These are phyloP conservation scores for Xenopus borealis DNA, from an alignment of 2,113 vertebrate species.

Conservation along the genomic window DNA sequence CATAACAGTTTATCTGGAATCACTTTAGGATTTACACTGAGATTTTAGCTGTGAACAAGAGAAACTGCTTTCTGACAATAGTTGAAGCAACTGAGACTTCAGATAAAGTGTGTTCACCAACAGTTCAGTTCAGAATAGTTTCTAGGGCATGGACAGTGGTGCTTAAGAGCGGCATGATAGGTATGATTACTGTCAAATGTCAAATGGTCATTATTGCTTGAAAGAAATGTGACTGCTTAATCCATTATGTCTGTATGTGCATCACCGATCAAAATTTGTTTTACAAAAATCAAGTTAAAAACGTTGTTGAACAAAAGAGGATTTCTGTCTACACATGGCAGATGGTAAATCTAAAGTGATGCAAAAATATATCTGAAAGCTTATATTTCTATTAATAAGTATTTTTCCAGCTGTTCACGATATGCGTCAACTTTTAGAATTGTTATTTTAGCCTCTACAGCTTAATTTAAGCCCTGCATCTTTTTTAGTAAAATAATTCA, in stretches of 20 bases:
- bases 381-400: constrained; percentile 46
- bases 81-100: no score
- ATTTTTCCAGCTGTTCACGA: constrained; percentile 52
- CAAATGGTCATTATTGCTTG: background rate
- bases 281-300: constrained; percentile 48
- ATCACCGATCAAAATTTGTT: background rate
- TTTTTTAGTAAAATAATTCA: background rate
- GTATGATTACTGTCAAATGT: background rate
- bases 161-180: background rate
- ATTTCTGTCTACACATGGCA: constrained; percentile 59
- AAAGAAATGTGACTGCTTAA: background rate
- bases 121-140: no score
- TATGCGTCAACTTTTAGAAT: constrained; percentile 30
- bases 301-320: constrained; percentile 50
- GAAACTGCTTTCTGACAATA: no score
- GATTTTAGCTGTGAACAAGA: no score
- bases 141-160: background rate
- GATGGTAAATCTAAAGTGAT: constrained; percentile 50
- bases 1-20: no score
- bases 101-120: no score
- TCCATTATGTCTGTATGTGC: background rate
- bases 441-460: constrained; percentile 33
- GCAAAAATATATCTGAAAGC: constrained; percentile 46
- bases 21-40: no score
- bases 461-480: constrained; percentile 29